Evolutionary conservation across 2,113 vertebrate genomes (phyloP).

Genomic region (Globicephala melas): DNA sequence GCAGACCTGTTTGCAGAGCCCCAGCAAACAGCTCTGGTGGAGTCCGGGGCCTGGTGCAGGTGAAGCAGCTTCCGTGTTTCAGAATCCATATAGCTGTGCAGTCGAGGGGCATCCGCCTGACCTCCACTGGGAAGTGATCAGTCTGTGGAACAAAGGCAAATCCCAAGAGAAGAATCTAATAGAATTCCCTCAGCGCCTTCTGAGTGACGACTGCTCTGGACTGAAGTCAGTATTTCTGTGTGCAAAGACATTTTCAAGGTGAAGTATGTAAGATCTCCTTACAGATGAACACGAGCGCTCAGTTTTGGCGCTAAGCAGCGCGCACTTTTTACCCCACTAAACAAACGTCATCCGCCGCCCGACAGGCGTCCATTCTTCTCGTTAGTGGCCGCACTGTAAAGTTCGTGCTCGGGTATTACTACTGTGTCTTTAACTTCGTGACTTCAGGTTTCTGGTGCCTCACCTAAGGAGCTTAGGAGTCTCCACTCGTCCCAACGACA

Average conservation of each 20-base stretch:
- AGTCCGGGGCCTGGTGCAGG: not conserved
- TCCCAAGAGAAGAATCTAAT: not conserved
- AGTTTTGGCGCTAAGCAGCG: not conserved
- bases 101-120: not conserved
- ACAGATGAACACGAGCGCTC: not conserved
- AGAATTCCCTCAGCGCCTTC: not conserved
- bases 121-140: not conserved
- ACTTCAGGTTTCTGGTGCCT: not conserved
- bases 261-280: not conserved
- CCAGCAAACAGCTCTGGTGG: not conserved
- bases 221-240: not conserved
- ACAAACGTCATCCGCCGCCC: not conserved
- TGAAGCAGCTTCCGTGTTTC: not conserved
- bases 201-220: rapidly evolving
- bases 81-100: not conserved
- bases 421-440: not conserved
- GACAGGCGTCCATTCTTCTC: not conserved
- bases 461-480: not conserved
- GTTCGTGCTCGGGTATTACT: not conserved
- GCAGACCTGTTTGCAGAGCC: not conserved
- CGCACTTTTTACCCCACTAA: not conserved
- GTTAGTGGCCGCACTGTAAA: not conserved
- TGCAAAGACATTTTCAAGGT: not conserved
- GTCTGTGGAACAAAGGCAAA: not conserved
- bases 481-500: not conserved